phyloP scores from a whole-genome alignment of 2,888 invertebrate species.

The Syrphus vitripennis region DNA sequence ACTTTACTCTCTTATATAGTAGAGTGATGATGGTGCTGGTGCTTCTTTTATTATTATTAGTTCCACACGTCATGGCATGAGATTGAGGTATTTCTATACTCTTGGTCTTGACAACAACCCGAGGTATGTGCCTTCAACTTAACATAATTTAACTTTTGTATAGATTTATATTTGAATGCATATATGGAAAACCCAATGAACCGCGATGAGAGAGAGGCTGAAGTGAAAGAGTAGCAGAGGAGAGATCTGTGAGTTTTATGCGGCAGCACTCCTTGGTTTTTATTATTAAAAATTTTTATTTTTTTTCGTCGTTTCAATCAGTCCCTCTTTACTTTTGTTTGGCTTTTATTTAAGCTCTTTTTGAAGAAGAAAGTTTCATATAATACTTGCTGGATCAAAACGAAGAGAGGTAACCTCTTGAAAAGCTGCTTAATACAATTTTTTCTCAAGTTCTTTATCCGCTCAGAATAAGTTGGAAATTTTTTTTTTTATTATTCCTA shows the following conservation, averaged over 20 bases:
- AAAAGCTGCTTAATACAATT: conserved; percentile 32
- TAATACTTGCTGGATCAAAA: neutral
- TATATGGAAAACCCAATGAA: conserved; percentile 69
- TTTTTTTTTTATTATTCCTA: conserved; percentile 53
- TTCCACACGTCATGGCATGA: conserved; percentile 59
- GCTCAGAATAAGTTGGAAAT: conserved; percentile 26
- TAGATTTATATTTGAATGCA: neutral
- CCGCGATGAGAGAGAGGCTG: conserved; percentile 34
- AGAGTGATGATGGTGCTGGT: neutral
- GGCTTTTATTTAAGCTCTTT: conserved; percentile 13
- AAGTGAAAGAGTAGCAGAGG: neutral
- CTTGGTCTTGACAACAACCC: neutral
- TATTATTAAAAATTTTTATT: conserved; percentile 33
- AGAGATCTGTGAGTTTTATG: conserved; percentile 19
- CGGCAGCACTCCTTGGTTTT: conserved; percentile 33
- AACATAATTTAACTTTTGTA: conserved; percentile 69
- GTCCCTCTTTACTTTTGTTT: neutral
- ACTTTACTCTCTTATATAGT: neutral
- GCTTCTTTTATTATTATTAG: conserved; percentile 38
- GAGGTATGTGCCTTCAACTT: conserved; percentile 38
- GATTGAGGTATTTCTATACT: conserved; percentile 30
- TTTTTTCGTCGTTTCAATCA: conserved; percentile 7
- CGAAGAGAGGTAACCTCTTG: conserved; percentile 1
- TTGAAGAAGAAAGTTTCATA: conserved; percentile 9
- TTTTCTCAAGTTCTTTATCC: conserved; percentile 26